Percentiles rank a stretch among this genome's conserved stretches.
Conservation (phyloP, 2,888 invertebrate species). For the Priapulus caudatus region DNA sequence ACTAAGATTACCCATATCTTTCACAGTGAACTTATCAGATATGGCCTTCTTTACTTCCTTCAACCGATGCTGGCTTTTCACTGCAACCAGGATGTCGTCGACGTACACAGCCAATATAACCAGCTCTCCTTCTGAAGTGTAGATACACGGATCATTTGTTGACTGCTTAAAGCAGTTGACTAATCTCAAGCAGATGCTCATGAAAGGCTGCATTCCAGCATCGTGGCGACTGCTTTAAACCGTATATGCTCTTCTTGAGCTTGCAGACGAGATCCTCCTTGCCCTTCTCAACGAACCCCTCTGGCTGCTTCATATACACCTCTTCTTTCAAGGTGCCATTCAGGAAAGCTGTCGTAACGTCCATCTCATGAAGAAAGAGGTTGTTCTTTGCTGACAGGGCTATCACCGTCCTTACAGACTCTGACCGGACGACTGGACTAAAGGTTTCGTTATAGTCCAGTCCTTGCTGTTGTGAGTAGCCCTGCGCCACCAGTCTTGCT, state of each 20-base stretch:
- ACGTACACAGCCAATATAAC: conserved; percentile 20
- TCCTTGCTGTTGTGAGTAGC: conserved; percentile 13
- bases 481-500: conserved; percentile 17
- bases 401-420: conserved; percentile 19
- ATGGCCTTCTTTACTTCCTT: too few relatives aligned
- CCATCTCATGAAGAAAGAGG: conserved; percentile 15
- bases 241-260: conserved; percentile 20
- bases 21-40: too few relatives aligned
- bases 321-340: conserved; percentile 18
- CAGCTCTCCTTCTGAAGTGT: neutral
- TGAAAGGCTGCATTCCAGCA: conserved; percentile 21
- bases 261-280: conserved; percentile 18
- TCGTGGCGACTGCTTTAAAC: conserved; percentile 17
- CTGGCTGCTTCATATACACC: conserved; percentile 22
- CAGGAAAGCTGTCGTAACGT: conserved; percentile 21
- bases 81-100: conserved; percentile 18
- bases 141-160: conserved; percentile 17
- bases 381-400: conserved; percentile 15
- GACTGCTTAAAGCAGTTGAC: too few relatives aligned
- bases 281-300: conserved; percentile 17
- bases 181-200: too few relatives aligned
- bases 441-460: conserved; percentile 24
- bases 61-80: neutral
- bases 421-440: conserved; percentile 19
- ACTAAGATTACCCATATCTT: too few relatives aligned